These are phyloP conservation scores for Meiosimyza platycephala DNA, from an alignment of 2,888 invertebrate species.

Conservation along the genomic window DNA sequence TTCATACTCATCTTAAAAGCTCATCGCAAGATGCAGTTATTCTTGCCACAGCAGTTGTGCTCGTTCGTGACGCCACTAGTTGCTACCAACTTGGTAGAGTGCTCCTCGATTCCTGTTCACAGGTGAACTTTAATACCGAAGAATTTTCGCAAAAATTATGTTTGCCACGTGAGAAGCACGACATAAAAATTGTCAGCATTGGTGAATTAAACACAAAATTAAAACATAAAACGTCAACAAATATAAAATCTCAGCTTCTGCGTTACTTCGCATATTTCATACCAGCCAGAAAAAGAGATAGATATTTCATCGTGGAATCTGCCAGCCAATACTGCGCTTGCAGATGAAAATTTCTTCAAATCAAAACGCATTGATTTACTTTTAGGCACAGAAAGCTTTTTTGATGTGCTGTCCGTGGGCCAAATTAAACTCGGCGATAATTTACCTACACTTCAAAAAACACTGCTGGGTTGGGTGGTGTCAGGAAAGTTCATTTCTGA, in stretches of 20 bases:
- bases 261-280: constrained; percentile 42
- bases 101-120: constrained; percentile 40
- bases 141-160: constrained; percentile 36
- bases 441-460: constrained; percentile 44
- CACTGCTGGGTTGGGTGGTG: constrained; percentile 45
- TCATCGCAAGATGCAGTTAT: constrained; percentile 34
- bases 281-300: constrained; percentile 44
- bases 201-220: constrained; percentile 35
- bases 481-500: constrained; percentile 35
- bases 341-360: constrained; percentile 14
- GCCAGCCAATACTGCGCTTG: constrained; percentile 18
- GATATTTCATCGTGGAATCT: constrained; percentile 42
- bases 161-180: constrained; percentile 30
- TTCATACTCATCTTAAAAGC: constrained; percentile 34
- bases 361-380: constrained; percentile 40
- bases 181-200: constrained; percentile 36
- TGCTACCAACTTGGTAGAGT: constrained; percentile 36
- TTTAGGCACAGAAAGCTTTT: constrained; percentile 41
- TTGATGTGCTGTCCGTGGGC: constrained; percentile 41
- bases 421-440: constrained; percentile 41
- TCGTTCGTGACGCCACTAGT: constrained; percentile 35
- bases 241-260: constrained; percentile 40
- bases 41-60: constrained; percentile 43
- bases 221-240: constrained; percentile 31
- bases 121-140: constrained; percentile 37